Conservation (phyloP, 37 sponge, comb jelly and placozoan species). For the Cliona cf. orientalis region DNA sequence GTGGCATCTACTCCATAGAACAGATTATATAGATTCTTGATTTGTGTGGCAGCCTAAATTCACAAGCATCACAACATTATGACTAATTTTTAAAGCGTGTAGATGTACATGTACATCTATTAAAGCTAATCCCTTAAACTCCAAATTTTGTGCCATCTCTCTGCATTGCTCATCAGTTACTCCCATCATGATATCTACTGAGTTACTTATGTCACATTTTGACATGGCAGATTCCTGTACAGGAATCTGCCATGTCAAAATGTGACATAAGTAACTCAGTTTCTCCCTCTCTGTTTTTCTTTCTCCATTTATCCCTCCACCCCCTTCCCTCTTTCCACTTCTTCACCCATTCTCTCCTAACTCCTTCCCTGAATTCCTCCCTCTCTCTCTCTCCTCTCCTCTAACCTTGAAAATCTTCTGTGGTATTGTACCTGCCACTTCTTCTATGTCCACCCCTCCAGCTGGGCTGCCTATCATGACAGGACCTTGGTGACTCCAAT, state of each 20-base stretch:
- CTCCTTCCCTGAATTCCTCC: too few relatives aligned
- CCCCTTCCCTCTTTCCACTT: too few relatives aligned
- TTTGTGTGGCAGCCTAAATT: constrained; percentile 71
- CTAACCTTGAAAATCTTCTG: constrained; percentile 84
- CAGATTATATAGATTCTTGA: constrained; percentile 83
- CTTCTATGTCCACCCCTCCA: constrained; percentile 98
- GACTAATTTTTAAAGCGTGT: too few relatives aligned
- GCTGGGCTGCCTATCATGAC: constrained; percentile 91
- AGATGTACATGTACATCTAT: too few relatives aligned
- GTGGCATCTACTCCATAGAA: constrained; percentile 92
- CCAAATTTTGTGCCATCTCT: constrained; percentile 72
- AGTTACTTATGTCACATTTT: too few relatives aligned
- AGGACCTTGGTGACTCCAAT: constrained; percentile 79
- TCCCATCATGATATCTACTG: constrained; percentile 86
- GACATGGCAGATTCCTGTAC: too few relatives aligned
- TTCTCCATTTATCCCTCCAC: neutral
- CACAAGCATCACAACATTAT: too few relatives aligned
- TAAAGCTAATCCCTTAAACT: constrained; percentile 75
- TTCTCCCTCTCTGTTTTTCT: too few relatives aligned
- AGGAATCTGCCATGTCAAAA: too few relatives aligned
- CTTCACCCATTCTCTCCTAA: too few relatives aligned
- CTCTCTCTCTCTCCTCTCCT: too few relatives aligned
- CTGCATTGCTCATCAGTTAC: constrained; percentile 49
- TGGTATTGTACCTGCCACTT: constrained; percentile 83
- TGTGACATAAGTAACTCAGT: too few relatives aligned